phyloP scores from a whole-genome alignment of 1,140 invertebrate species.

The Lithobius niger region DNA sequence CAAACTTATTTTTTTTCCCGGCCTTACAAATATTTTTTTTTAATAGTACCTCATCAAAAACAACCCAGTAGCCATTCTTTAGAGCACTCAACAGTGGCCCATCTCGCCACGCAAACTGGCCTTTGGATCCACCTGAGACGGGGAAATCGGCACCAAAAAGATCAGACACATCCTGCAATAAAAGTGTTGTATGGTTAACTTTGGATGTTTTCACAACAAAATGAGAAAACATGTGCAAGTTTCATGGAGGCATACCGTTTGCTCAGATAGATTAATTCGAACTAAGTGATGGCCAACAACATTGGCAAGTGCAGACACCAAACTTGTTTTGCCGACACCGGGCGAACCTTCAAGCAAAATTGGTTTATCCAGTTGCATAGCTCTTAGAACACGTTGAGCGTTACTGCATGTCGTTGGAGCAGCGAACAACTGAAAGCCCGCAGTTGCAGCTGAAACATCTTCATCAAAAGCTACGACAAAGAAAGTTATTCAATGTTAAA shows the following conservation, averaged over 20 bases:
- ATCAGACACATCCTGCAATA: slow-evolving; percentile 80
- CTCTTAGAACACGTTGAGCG: slow-evolving; percentile 66
- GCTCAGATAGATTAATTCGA: slow-evolving; percentile 94
- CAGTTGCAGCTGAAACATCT: no score
- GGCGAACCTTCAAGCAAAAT: slow-evolving; percentile 94
- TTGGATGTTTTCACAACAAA: not conserved
- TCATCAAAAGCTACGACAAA: no score
- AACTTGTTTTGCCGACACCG: slow-evolving; percentile 93
- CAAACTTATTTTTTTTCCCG: no score
- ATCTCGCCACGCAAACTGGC: slow-evolving; percentile 89
- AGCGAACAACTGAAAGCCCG: no score
- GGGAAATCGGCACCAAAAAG: slow-evolving; percentile 97
- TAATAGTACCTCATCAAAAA: slow-evolving; percentile 75
- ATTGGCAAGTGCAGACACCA: slow-evolving; percentile 81
- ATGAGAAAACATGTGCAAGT: no score
- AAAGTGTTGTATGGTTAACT: no score
- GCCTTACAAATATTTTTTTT: no score
- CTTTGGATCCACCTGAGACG: slow-evolving; percentile 63
- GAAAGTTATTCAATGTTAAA: no score
- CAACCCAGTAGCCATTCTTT: slow-evolving; percentile 85
- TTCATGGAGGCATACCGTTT: slow-evolving; percentile 88
- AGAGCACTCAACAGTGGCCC: slow-evolving; percentile 87
- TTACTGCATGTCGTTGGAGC: slow-evolving; percentile 75
- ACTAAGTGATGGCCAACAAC: slow-evolving; percentile 64
- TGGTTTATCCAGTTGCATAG: slow-evolving; percentile 73